Percentiles rank a stretch among this genome's conserved stretches.
These are phyloP conservation scores for Portunus trituberculatus DNA, from an alignment of 1,140 invertebrate genomes.

Conservation along the genomic window DNA sequence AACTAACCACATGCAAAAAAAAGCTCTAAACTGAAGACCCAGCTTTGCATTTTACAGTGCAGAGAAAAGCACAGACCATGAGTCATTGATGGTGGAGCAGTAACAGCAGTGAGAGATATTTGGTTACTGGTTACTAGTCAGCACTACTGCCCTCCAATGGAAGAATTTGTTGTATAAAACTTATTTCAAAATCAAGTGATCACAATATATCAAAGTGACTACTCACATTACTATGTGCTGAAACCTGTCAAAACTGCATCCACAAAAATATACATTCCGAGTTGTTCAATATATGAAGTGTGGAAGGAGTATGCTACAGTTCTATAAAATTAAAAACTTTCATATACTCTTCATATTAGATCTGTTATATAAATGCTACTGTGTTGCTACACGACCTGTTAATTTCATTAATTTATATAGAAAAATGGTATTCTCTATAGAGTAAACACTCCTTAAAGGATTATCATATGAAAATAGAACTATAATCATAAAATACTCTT, in stretches of 20 bases:
- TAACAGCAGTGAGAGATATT: neutral
- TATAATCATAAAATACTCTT: conserved; percentile 25
- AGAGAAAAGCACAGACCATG: neutral
- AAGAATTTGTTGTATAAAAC: too few species aligned
- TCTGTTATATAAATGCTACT: neutral
- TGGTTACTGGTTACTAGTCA: neutral
- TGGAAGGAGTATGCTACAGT: neutral
- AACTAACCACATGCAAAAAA: neutral
- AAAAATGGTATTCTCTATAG: neutral
- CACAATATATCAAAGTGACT: too few species aligned
- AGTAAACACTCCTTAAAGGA: neutral
- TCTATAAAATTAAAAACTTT: neutral
- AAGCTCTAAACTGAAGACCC: too few species aligned
- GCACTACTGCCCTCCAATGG: neutral
- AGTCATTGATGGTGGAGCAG: neutral
- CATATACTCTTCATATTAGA: neutral
- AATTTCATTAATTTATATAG: neutral
- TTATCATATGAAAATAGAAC: conserved; percentile 14
- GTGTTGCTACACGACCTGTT: neutral
- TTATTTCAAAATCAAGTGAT: too few species aligned
- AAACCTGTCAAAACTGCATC: neutral
- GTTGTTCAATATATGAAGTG: neutral
- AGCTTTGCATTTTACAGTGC: neutral
- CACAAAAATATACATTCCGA: neutral
- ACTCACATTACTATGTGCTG: too few species aligned